Conservation (phyloP, 2,888 invertebrate species). For the Diaphora mendica region DNA sequence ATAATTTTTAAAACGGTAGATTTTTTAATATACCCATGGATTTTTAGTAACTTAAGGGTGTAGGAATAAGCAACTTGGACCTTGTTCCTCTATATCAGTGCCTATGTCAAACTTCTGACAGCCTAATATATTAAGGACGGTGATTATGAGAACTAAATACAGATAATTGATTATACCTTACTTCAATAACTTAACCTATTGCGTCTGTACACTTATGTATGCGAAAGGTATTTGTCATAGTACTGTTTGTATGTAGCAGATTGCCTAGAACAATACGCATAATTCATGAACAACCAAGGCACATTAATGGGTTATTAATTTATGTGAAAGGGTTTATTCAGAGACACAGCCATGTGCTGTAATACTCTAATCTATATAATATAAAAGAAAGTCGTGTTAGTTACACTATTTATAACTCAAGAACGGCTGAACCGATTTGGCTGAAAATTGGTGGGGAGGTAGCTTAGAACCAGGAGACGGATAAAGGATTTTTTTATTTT, state of each 20-base stretch:
- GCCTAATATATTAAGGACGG: not conserved
- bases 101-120: not conserved
- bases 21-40: no score
- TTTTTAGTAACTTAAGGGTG: no score
- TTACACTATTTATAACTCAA: no score
- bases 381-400: no score
- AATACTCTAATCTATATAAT: not conserved
- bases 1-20: no score
- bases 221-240: not conserved
- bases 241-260: not conserved
- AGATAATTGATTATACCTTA: not conserved
- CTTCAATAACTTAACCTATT: not conserved
- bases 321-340: not conserved
- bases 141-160: not conserved
- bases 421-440: no score
- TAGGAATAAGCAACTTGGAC: not conserved
- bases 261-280: not conserved
- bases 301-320: not conserved
- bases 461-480: no score
- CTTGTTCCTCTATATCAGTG: not conserved
- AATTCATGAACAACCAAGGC: not conserved
- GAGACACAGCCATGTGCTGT: not conserved
- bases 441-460: no score
- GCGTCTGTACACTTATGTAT: not conserved
- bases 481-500: no score